phyloP scores from a whole-genome alignment of 2,888 invertebrate species.

The Hemistola chrysoprasaria region DNA sequence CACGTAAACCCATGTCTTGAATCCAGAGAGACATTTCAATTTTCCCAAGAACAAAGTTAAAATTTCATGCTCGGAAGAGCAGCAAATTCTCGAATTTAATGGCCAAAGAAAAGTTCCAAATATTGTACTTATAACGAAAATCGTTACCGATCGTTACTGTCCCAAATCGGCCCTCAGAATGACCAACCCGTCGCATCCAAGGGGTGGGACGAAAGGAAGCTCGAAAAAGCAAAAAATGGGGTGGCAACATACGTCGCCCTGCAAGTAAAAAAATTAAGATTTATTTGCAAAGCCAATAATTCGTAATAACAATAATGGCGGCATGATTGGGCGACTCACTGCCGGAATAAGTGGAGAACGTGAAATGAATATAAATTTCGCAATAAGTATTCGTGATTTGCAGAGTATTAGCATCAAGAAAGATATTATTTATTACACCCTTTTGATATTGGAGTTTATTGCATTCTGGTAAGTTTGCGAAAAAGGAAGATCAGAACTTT shows the following conservation, averaged over 20 bases:
- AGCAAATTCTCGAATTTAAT: too few relatives aligned
- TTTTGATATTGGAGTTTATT: too few relatives aligned
- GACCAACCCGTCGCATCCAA: conserved; percentile 23
- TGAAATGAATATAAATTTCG: conserved; percentile 21
- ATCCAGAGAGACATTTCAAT: too few relatives aligned
- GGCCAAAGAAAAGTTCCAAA: too few relatives aligned
- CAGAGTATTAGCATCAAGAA: too few relatives aligned
- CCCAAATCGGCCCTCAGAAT: conserved; percentile 21
- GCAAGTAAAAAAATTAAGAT: conserved; percentile 71
- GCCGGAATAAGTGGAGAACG: conserved; percentile 26
- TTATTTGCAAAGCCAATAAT: conserved; percentile 58
- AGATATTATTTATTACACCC: too few relatives aligned
- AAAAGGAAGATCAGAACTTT: too few relatives aligned
- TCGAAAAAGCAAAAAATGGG: conserved; percentile 49
- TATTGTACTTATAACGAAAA: background rate
- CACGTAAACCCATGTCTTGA: too few relatives aligned
- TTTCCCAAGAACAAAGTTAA: too few relatives aligned
- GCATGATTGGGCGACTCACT: conserved; percentile 42
- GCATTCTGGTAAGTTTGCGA: too few relatives aligned
- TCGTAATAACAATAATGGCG: conserved; percentile 55
- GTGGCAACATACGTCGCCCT: conserved; percentile 62
- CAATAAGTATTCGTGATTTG: conserved; percentile 9
- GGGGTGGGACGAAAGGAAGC: conserved; percentile 48
- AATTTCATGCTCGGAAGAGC: too few relatives aligned
- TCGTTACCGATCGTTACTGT: conserved; percentile 18